Percentiles rank a stretch among this genome's conserved stretches.
phyloP scores from a whole-genome alignment of 2,888 invertebrate genomes.

The Geophilus truncorum region DNA sequence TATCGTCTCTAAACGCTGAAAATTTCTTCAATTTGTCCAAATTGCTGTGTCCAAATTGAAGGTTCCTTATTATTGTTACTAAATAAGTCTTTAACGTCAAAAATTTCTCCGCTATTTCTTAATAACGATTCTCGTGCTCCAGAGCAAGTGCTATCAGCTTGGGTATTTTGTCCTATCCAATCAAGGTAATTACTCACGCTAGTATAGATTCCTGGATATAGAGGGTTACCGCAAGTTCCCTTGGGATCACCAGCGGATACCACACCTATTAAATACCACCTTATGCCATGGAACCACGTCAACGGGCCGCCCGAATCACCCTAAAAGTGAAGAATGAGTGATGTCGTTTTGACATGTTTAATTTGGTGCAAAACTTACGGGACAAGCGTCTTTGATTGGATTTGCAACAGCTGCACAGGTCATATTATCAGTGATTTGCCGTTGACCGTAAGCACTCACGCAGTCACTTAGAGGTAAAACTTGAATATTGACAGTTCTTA shows the following conservation, averaged over 20 bases:
- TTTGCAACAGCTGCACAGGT: background rate
- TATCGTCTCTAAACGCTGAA: background rate
- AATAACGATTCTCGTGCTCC: background rate
- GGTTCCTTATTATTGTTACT: background rate
- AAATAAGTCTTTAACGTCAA: background rate
- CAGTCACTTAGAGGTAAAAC: background rate
- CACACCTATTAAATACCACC: conserved; percentile 30
- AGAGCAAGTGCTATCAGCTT: background rate
- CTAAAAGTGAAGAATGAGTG: background rate
- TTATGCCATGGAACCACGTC: background rate
- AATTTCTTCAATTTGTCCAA: background rate
- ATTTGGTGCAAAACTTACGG: background rate
- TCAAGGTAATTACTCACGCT: conserved; percentile 17
- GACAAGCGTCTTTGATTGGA: background rate
- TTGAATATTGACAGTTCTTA: background rate
- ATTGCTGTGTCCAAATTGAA: background rate
- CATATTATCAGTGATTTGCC: background rate
- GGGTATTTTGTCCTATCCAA: conserved; percentile 22
- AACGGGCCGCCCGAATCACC: conserved; percentile 33
- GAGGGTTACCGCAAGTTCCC: conserved; percentile 6
- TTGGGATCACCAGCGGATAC: conserved; percentile 29
- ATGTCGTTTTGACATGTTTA: no score
- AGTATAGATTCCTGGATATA: conserved; percentile 17
- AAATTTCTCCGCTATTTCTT: background rate
- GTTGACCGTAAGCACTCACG: background rate